Evolutionary conservation across 2,797 vertebrate genomes (phyloP).

Genomic region (Tokudaia muenninki): DNA sequence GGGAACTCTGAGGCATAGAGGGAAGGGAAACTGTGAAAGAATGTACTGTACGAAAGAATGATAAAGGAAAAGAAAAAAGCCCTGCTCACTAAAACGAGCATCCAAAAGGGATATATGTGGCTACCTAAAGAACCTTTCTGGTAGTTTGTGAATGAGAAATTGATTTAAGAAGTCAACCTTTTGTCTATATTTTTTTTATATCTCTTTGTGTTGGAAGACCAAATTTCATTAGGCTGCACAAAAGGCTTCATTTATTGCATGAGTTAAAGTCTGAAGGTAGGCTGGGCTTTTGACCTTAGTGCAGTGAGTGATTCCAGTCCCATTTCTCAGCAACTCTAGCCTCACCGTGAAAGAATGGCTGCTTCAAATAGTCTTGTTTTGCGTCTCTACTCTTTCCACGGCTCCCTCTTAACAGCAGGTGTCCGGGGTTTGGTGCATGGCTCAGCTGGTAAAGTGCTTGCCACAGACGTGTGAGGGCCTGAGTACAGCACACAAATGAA

Average conservation of each 20-base stretch:
- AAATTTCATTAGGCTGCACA: background rate
- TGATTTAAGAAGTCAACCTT: slow-evolving; percentile 37
- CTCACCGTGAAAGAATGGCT: slow-evolving; percentile 15
- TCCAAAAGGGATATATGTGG: slow-evolving; percentile 27
- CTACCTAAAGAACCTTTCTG: slow-evolving; percentile 14
- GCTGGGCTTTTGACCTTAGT: background rate
- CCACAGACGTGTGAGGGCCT: background rate
- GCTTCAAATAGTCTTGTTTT: background rate
- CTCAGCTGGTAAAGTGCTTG: background rate
- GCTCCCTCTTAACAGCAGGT: background rate
- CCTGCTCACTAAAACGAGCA: background rate
- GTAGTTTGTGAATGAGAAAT: slow-evolving; percentile 45
- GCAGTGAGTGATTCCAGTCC: background rate
- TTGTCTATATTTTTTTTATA: slow-evolving; percentile 25
- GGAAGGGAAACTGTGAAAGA: background rate
- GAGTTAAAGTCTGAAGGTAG: background rate
- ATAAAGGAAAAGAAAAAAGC: too few species aligned
- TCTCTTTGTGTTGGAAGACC: background rate
- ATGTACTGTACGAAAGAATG: background rate
- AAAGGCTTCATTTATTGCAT: slow-evolving; percentile 29
- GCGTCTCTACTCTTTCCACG: background rate
- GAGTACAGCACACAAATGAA: background rate
- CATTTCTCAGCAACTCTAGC: background rate
- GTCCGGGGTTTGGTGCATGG: background rate
- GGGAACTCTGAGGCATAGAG: background rate